Evolutionary conservation across 2,113 vertebrate species (phyloP).

Genomic region (Ellobius talpinus): DNA sequence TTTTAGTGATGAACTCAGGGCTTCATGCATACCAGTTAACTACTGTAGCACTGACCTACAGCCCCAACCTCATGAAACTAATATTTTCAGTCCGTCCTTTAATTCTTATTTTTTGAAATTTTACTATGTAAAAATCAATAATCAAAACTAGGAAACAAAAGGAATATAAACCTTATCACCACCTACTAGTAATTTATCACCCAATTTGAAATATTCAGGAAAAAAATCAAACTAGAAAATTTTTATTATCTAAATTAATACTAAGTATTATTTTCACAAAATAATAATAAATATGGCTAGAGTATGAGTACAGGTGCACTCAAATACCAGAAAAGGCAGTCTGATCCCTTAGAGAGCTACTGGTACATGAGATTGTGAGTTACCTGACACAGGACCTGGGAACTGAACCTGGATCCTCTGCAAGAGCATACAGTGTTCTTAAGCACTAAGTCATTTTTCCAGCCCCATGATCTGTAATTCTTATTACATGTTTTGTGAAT

Average conservation of each 20-base stretch:
- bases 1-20: background rate
- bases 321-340: background rate
- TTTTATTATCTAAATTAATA: background rate
- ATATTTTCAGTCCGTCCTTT: background rate
- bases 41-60: background rate
- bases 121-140: background rate
- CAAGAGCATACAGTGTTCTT: background rate
- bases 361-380: background rate
- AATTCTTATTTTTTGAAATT: background rate
- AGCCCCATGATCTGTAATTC: background rate
- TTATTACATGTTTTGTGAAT: background rate
- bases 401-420: background rate
- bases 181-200: background rate
- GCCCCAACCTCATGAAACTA: background rate
- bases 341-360: background rate
- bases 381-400: background rate
- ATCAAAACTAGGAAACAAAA: conserved; percentile 27
- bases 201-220: background rate
- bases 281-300: background rate
- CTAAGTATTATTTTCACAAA: too few relatives aligned
- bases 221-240: conserved; percentile 15
- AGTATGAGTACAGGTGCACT: background rate
- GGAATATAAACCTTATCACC: background rate
- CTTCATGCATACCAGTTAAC: background rate
- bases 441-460: background rate